phyloP scores from a whole-genome alignment of 2,797 vertebrate species.

The Poecilia gillii region DNA sequence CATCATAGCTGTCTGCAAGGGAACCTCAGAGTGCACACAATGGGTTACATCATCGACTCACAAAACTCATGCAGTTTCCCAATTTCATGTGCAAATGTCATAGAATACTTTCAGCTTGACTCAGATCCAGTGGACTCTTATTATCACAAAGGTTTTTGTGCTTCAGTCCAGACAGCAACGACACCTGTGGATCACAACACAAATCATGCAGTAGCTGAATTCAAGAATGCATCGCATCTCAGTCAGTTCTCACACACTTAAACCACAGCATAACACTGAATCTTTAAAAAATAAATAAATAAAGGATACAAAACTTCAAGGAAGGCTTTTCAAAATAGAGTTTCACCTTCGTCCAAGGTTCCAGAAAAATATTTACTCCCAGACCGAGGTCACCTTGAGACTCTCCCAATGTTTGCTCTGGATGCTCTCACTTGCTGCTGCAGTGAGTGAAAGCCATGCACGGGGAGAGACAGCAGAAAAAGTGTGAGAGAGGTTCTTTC shows the following conservation, averaged over 20 bases:
- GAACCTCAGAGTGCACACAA: slow-evolving; percentile 15
- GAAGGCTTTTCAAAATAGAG: slow-evolving; percentile 16
- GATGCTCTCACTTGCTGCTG: slow-evolving; percentile 65
- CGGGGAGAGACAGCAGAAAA: slow-evolving; percentile 55
- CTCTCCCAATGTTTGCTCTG: slow-evolving; percentile 58
- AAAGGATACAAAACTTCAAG: slow-evolving; percentile 3
- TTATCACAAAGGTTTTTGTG: slow-evolving; percentile 4
- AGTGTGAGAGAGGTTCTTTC: slow-evolving; percentile 75
- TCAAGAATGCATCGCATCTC: slow-evolving; percentile 6
- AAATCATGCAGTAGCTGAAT: slow-evolving; percentile 6
- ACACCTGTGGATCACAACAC: slow-evolving; percentile 23
- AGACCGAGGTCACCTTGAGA: slow-evolving; percentile 38
- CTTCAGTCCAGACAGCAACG: slow-evolving; percentile 15
- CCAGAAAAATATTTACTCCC: slow-evolving; percentile 60
- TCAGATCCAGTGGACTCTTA: slow-evolving; percentile 18
- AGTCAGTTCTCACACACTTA: background rate
- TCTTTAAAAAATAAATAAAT: slow-evolving; percentile 1
- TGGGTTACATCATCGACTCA: slow-evolving; percentile 21
- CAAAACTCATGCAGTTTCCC: slow-evolving; percentile 7
- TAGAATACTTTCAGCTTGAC: slow-evolving; percentile 21
- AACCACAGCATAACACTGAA: slow-evolving; percentile 17
- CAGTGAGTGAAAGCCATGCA: slow-evolving; percentile 50
- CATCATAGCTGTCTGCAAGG: slow-evolving; percentile 66
- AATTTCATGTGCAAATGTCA: slow-evolving; percentile 21
- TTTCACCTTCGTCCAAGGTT: slow-evolving; percentile 22